These are phyloP conservation scores for Eudorcas thomsonii DNA, from an alignment of 2,113 vertebrate genomes.

Conservation along the genomic window DNA sequence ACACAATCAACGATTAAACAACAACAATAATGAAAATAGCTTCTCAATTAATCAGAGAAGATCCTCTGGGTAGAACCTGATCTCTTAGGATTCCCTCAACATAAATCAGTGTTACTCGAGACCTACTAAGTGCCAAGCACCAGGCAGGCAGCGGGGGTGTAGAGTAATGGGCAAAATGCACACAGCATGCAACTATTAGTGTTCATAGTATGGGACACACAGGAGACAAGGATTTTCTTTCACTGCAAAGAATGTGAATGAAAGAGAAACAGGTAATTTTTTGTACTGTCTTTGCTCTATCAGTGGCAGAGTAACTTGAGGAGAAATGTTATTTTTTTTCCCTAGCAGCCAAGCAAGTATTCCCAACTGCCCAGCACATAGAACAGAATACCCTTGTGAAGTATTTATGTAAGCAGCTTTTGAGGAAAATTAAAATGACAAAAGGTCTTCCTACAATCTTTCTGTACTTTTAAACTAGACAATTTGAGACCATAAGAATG, in stretches of 20 bases:
- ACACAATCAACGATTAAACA: neutral
- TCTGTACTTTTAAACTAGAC: neutral
- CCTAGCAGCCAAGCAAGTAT: neutral
- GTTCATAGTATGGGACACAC: neutral
- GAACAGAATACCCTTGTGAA: neutral
- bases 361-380: neutral
- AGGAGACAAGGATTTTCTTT: neutral
- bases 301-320: neutral
- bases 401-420: neutral
- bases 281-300: neutral
- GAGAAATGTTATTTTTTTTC: neutral
- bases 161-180: neutral
- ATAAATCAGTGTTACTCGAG: neutral
- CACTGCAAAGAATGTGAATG: neutral
- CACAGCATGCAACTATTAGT: neutral
- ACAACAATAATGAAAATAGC: neutral
- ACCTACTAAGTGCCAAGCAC: neutral
- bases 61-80: neutral
- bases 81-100: neutral
- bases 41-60: slow-evolving; percentile 22
- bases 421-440: slow-evolving; percentile 44
- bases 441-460: neutral
- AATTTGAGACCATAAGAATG: neutral
- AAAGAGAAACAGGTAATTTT: neutral
- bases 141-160: neutral